These are phyloP conservation scores for Aleiodes alternator DNA, from an alignment of 2,888 invertebrate genomes.

Conservation along the genomic window DNA sequence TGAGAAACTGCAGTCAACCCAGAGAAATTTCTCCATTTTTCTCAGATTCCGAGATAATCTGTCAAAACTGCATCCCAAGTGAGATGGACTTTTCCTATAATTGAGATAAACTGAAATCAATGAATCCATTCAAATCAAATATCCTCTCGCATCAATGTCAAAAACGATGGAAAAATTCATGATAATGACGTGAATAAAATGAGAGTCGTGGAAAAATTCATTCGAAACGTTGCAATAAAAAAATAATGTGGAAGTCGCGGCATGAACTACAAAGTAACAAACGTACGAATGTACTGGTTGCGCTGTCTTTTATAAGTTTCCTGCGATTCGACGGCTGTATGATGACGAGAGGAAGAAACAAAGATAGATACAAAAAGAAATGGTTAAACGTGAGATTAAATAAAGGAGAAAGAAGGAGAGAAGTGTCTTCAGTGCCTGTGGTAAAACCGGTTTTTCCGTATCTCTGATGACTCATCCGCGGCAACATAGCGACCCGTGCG, in stretches of 20 bases:
- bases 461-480: conserved; percentile 73
- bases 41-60: too few relatives aligned
- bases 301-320: conserved; percentile 51
- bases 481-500: conserved; percentile 59
- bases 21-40: too few relatives aligned
- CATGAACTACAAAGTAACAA: conserved; percentile 63
- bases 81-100: too few relatives aligned
- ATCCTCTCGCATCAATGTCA: too few relatives aligned
- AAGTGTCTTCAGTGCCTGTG: conserved; percentile 55
- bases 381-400: conserved; percentile 40
- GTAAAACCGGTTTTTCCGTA: conserved; percentile 73
- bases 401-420: conserved; percentile 33
- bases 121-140: too few relatives aligned
- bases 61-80: too few relatives aligned
- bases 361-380: conserved; percentile 43
- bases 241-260: conserved; percentile 14
- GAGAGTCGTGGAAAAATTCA: too few relatives aligned
- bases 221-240: too few relatives aligned
- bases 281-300: conserved; percentile 49
- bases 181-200: too few relatives aligned
- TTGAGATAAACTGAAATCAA: too few relatives aligned
- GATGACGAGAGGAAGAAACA: conserved; percentile 58
- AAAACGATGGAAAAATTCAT: too few relatives aligned
- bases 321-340: conserved; percentile 53
- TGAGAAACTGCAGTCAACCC: too few relatives aligned